Conservation (phyloP, 2,113 vertebrate species). For the Aspiorhynchus laticeps region DNA sequence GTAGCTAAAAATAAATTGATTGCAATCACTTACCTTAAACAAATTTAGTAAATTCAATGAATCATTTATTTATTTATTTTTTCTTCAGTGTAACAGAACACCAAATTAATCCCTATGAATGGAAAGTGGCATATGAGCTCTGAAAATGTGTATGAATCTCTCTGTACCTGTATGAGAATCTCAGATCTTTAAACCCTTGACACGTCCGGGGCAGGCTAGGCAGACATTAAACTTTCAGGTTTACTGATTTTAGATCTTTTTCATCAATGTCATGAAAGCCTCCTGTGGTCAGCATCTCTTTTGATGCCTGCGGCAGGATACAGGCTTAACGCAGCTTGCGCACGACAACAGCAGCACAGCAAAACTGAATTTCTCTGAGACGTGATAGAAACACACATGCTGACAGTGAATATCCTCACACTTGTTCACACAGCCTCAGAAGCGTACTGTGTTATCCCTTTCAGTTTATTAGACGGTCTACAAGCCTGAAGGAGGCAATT, state of each 20-base stretch:
- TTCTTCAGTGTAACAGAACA: no score
- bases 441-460: conserved; percentile 12
- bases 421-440: not conserved
- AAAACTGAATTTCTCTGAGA: conserved; percentile 1
- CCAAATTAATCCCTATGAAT: not conserved
- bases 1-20: no score
- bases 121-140: not conserved
- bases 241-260: not conserved
- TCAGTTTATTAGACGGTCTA: not conserved
- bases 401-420: not conserved
- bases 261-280: not conserved
- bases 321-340: not conserved
- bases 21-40: no score
- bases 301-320: not conserved
- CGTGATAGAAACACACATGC: conserved; percentile 17
- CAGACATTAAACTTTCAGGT: conserved; percentile 11
- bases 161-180: not conserved
- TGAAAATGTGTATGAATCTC: not conserved
- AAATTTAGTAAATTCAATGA: no score
- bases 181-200: not conserved
- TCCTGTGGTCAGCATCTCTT: conserved; percentile 9
- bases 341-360: not conserved
- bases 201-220: not conserved
- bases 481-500: conserved; percentile 9
- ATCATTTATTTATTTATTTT: no score